phyloP scores from a whole-genome alignment of 1,140 invertebrate species.

The Pristionchus pacificus region DNA sequence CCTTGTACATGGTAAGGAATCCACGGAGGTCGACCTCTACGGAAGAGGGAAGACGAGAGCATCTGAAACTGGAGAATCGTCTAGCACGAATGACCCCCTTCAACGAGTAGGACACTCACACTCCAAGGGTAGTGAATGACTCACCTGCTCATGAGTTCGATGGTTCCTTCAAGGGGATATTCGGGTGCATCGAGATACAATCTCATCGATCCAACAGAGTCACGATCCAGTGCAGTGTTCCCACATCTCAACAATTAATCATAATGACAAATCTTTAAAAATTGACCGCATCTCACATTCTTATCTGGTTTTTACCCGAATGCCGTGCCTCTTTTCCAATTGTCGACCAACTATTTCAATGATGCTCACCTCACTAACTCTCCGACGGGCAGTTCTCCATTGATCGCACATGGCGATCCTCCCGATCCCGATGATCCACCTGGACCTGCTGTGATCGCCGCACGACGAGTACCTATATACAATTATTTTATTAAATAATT shows the following conservation, averaged over 20 bases:
- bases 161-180: slow-evolving; percentile 28
- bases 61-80: too few species aligned
- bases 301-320: too few species aligned
- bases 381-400: background rate
- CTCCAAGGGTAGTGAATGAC: background rate
- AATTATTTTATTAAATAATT: background rate
- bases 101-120: background rate
- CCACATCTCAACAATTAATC: slow-evolving; percentile 19
- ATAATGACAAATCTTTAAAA: too few species aligned
- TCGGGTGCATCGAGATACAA: slow-evolving; percentile 24
- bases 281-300: too few species aligned
- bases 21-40: slow-evolving; percentile 24
- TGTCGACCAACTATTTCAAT: too few species aligned
- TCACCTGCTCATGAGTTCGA: slow-evolving; percentile 1
- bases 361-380: too few species aligned
- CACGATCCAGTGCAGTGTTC: slow-evolving; percentile 6
- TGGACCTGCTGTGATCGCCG: slow-evolving; percentile 5
- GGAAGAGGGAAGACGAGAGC: slow-evolving; percentile 17
- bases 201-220: slow-evolving; percentile 8
- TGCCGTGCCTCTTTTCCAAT: too few species aligned
- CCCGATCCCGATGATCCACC: too few species aligned
- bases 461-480: slow-evolving; percentile 1
- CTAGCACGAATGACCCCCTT: too few species aligned
- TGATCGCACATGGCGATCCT: too few species aligned
- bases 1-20: slow-evolving; percentile 19